Evolutionary conservation across 2,113 vertebrate genomes (phyloP), one percentile per base, ranked within the genome.

Genomic region (Silurus meridionalis): DNA sequence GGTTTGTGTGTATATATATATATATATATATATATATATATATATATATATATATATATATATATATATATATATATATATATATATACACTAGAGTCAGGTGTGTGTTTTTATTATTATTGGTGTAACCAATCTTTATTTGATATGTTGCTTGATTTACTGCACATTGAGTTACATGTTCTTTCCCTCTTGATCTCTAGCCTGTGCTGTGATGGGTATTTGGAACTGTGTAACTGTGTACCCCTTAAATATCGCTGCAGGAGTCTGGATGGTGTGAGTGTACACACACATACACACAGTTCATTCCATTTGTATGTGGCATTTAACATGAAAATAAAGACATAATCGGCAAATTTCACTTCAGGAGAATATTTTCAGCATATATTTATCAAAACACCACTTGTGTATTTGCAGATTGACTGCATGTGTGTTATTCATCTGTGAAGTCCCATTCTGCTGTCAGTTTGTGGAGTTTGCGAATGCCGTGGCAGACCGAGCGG

Each of bases 201-300:
- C 89, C 5, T 90, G 89, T 86, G 87, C 89, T 10, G 83, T 86
- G 9, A 83, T 87, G 81, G 89, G 87, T 6, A 14, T 91, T n/a
- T 90, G 90, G 87, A 89, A 93, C 92, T 99, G 97, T 17, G 91
- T 99, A 91, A 99, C 97, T 46, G 93, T 99, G 89, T 95, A 98
- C 92, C 98, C 98, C 46, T 91, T 99, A 91, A 98, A 99, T 93
- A 98, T 99, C 0, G 98, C 96, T 0, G 98, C 98, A 0, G 98
- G 98, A 2, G 97, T 98, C 46, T 99, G 97, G 97, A 99, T 99
- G 98, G 95, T 99, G 98, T 99, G 95, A 98, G 98, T 96, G 81
- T 48, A 19, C 2, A 8, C 10, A 19, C 55, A 80, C 23, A 46
- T 8, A 48, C 7, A 64, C 60, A 13, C 17, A 77, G 21, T 72